Conservation (phyloP, 2,113 vertebrate species). For the Gambusia affinis region DNA sequence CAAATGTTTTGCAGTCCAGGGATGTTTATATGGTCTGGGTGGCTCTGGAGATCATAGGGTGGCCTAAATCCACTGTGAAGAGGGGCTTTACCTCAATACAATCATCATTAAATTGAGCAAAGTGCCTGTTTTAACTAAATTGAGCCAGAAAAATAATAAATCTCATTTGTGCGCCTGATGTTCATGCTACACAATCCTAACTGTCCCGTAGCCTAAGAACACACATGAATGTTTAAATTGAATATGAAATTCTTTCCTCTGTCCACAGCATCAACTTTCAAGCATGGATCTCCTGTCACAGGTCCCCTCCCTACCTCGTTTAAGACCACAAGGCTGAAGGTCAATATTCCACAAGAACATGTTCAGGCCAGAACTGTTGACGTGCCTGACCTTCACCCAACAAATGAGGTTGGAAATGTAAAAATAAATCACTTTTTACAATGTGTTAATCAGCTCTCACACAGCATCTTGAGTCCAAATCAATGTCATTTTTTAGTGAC, state of each 20-base stretch:
- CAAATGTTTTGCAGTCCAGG: neutral
- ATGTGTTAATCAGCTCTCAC: conserved; percentile 81
- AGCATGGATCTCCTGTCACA: conserved; percentile 29
- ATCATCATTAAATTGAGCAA: neutral
- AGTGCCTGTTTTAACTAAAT: neutral
- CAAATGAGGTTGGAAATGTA: conserved; percentile 68
- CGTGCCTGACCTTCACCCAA: conserved; percentile 56
- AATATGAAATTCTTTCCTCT: conserved; percentile 34
- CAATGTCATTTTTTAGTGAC: conserved; percentile 82
- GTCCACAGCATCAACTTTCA: conserved; percentile 27
- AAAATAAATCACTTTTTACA: conserved; percentile 77
- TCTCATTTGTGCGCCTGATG: neutral
- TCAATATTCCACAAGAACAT: conserved; percentile 26
- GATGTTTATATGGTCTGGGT: neutral
- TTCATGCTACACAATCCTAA: conserved; percentile 4
- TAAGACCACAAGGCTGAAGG: conserved; percentile 55
- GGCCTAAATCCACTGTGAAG: neutral
- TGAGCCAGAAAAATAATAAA: neutral
- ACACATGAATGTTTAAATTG: conserved; percentile 11
- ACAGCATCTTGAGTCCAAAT: conserved; percentile 74
- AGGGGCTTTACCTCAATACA: neutral
- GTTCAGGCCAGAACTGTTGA: conserved; percentile 56
- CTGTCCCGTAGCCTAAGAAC: neutral
- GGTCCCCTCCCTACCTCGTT: conserved; percentile 5
- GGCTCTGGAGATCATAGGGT: neutral